These are phyloP conservation scores for Fregata magnificens DNA, from an alignment of 2,113 vertebrate genomes.

Conservation along the genomic window DNA sequence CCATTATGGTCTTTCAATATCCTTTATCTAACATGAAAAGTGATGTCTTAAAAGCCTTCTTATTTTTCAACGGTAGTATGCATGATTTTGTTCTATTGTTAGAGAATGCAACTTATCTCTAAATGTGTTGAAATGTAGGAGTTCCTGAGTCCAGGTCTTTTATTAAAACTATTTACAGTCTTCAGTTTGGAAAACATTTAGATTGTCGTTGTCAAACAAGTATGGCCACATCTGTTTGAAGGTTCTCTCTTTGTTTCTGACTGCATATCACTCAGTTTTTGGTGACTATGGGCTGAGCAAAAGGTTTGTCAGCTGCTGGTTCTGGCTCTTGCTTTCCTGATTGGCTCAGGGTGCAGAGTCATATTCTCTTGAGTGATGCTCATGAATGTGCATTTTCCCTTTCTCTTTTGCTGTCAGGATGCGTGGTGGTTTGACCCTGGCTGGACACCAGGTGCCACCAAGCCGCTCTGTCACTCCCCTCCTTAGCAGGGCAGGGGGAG, in stretches of 20 bases:
- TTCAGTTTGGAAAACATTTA: neutral
- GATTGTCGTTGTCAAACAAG: neutral
- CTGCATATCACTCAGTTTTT: neutral
- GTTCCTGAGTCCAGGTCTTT: neutral
- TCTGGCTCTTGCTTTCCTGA: neutral
- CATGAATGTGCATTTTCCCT: neutral
- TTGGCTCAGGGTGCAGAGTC: neutral
- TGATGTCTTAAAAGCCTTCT: neutral
- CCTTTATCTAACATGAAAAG: conserved; percentile 36
- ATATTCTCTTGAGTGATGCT: neutral
- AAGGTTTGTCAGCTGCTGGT: neutral
- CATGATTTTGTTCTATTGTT: neutral
- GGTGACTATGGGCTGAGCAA: neutral
- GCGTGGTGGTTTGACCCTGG: too few relatives aligned
- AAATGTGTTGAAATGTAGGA: neutral
- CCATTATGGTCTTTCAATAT: conserved; percentile 24
- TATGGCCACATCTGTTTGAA: neutral
- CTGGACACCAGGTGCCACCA: too few relatives aligned
- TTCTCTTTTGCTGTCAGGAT: neutral
- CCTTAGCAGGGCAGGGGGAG: too few relatives aligned
- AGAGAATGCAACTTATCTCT: neutral
- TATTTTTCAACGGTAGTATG: neutral
- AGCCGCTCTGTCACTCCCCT: too few relatives aligned
- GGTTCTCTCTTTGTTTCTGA: neutral
- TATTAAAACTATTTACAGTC: neutral